phyloP scores from a whole-genome alignment of 1,140 invertebrate genomes.

The Anastrepha obliqua region DNA sequence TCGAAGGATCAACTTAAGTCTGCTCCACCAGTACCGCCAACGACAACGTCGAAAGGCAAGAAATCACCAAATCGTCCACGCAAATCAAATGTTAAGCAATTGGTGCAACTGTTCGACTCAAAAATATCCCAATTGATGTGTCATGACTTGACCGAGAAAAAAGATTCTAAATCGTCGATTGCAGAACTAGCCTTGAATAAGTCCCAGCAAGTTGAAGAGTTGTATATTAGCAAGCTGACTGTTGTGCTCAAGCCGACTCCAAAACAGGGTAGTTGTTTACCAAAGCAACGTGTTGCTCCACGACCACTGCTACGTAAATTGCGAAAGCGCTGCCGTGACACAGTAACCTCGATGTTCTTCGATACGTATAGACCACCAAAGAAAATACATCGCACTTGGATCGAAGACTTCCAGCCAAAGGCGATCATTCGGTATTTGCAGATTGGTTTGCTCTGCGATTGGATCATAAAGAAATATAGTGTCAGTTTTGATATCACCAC shows the following conservation, averaged over 20 bases:
- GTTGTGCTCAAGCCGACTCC: slow-evolving; percentile 67
- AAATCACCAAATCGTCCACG: slow-evolving; percentile 40
- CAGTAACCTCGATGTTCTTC: slow-evolving; percentile 61
- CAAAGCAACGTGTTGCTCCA: slow-evolving; percentile 59
- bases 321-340: slow-evolving; percentile 61
- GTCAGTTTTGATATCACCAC: slow-evolving; percentile 67
- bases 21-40: background rate
- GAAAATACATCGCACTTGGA: slow-evolving; percentile 68
- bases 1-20: too few species aligned
- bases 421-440: slow-evolving; percentile 68
- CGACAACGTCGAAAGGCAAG: slow-evolving; percentile 36
- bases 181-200: too few species aligned
- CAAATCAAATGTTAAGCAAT: slow-evolving; percentile 66
- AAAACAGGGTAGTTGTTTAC: slow-evolving; percentile 42
- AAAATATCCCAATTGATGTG: slow-evolving; percentile 65
- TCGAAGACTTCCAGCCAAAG: slow-evolving; percentile 61
- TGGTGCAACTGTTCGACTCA: slow-evolving; percentile 66
- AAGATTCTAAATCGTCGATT: background rate
- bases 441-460: slow-evolving; percentile 68
- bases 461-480: slow-evolving; percentile 67
- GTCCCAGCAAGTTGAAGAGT: background rate
- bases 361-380: slow-evolving; percentile 70
- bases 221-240: slow-evolving; percentile 68
- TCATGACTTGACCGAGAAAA: slow-evolving; percentile 26
- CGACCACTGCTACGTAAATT: slow-evolving; percentile 18